A percentile compares a stretch with the other conserved stretches of the same genome.
Conservation (phyloP, 2,113 vertebrate genomes). For the Ifrita kowaldi region DNA sequence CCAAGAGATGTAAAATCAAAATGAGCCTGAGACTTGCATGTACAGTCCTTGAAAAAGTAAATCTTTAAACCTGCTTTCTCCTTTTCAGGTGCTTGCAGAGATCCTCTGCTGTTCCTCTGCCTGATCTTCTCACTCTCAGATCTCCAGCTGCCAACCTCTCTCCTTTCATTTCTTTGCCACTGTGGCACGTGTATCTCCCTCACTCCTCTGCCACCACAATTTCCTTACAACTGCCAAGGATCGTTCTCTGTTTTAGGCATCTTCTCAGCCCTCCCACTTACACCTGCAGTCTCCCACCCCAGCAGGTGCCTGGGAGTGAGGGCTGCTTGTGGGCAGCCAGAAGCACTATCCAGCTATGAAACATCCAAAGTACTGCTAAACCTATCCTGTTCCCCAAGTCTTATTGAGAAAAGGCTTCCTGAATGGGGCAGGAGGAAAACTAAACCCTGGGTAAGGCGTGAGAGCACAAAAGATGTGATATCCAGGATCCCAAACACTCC, state of each 20-base stretch:
- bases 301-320: accelerated
- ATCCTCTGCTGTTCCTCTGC: background rate
- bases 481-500: background rate
- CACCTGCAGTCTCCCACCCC: background rate
- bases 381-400: too few species aligned
- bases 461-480: background rate
- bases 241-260: background rate
- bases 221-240: background rate
- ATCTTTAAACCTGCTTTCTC: background rate
- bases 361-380: background rate
- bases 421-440: background rate
- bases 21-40: background rate
- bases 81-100: background rate
- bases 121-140: background rate
- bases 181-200: background rate
- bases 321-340: background rate
- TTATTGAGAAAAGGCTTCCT: background rate
- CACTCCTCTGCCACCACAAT: background rate
- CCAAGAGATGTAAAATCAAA: background rate
- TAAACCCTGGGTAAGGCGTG: accelerated
- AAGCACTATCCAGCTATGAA: background rate
- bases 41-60: background rate
- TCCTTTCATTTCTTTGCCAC: background rate
- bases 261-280: background rate
- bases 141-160: background rate